These are phyloP conservation scores for Promerops cafer DNA, from an alignment of 2,113 vertebrate genomes.

Conservation along the genomic window DNA sequence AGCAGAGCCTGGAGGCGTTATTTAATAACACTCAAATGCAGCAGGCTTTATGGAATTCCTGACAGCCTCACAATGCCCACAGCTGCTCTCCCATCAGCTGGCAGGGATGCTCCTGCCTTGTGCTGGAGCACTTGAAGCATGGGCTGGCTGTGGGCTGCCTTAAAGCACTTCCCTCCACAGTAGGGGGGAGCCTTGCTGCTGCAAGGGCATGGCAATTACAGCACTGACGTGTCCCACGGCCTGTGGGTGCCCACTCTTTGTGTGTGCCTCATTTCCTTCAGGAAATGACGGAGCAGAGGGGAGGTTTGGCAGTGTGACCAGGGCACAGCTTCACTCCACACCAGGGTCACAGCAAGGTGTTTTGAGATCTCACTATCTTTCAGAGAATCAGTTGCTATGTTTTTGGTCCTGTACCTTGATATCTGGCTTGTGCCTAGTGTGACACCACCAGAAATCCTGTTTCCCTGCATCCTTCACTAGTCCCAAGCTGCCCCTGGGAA, in stretches of 20 bases:
- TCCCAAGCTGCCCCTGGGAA: background rate
- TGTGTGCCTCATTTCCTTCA: background rate
- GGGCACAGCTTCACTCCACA: background rate
- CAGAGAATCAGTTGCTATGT: background rate
- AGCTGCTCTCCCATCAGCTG: background rate
- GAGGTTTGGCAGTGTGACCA: background rate
- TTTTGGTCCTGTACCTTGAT: background rate
- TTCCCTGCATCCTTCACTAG: background rate
- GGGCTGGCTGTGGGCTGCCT: background rate
- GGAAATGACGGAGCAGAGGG: background rate
- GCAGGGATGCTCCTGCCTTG: background rate
- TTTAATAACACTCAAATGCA: background rate
- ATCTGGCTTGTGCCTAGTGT: background rate
- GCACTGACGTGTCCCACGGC: background rate
- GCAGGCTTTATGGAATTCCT: background rate
- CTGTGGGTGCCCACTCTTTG: background rate
- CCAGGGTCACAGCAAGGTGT: background rate
- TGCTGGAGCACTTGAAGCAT: background rate
- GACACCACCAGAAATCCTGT: background rate
- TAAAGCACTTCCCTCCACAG: fast-evolving
- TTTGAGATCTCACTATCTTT: background rate
- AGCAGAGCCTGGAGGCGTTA: background rate
- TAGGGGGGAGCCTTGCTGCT: background rate
- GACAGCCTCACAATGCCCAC: background rate
- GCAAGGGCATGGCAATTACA: background rate